A percentile compares a stretch with the other conserved stretches of the same genome.
Evolutionary conservation across 1,140 invertebrate genomes (phyloP).

Genomic region (Nasonia vitripennis): DNA sequence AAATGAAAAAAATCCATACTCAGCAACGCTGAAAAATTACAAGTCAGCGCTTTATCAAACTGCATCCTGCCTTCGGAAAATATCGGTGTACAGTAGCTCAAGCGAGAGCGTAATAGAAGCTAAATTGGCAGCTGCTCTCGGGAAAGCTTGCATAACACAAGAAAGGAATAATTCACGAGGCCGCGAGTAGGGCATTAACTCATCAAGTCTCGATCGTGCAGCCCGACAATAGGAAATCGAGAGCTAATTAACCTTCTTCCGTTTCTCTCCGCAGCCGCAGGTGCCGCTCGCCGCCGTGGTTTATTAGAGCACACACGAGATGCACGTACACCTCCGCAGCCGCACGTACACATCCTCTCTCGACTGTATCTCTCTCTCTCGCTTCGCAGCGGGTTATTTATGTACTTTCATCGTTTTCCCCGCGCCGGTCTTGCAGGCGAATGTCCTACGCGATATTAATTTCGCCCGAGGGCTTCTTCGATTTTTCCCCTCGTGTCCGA

Average conservation of each 20-base stretch:
- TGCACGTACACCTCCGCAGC: background rate
- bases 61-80: background rate
- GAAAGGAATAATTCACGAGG: background rate
- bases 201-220: background rate
- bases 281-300: background rate
- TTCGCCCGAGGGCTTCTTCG: constrained; percentile 37
- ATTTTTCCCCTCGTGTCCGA: background rate
- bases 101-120: background rate
- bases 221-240: constrained; percentile 9
- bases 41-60: background rate
- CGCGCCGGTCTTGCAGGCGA: background rate
- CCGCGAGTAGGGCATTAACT: background rate
- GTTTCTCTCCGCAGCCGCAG: constrained; percentile 8
- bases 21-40: background rate
- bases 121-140: background rate
- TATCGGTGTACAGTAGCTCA: background rate
- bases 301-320: constrained; percentile 14
- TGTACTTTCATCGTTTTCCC: constrained; percentile 27
- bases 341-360: background rate
- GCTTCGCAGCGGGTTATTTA: constrained; percentile 25
- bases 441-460: constrained; percentile 38
- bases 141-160: background rate
- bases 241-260: constrained; percentile 33
- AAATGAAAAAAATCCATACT: background rate
- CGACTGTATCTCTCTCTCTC: background rate